Base-by-base conservation (phyloP, 2,797 vertebrate species). In the Dermochelys coriacea region DNA sequence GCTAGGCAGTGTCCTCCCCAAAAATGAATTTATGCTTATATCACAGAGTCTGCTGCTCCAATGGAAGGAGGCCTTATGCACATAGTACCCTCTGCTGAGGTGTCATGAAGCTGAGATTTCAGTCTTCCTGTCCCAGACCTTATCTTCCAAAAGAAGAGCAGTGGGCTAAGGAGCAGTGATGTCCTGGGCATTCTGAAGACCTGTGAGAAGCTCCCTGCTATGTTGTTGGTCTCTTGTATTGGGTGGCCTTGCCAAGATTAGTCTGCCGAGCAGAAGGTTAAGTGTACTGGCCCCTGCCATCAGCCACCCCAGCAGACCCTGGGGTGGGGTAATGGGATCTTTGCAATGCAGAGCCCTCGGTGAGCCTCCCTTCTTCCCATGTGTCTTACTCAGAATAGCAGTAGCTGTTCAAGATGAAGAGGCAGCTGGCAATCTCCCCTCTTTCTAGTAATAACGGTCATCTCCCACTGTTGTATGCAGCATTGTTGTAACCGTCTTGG, bases 341-440 rank as follows among this genome's bases (percentile, higher is more conserved):
- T 59, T 59, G 57, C 29, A 59, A 41, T 0, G 0, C 45, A 47
- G 55, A 27, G 91, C 31, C 14, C 86, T 77, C 52, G 50, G 19
- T 31, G 84, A 77, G 82, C 45, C 61, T 71, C 6, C 3, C 16
- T 84, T 91, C 9, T 41, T 74, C 29, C 59, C 1, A 0, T 68
- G 79, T 18, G 1, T 85, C 29, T 18, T 64, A 31, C 3, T 16
- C 18, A 27, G 74, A 47, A 81, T 29, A 92, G 7, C 29, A 82
- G 84, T 45, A 16, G 2, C 59, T 82, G 45, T 87, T 83, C 15
- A 54, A 47, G 50, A 79, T 88, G 87, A 50, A 29, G 77, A 68
- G 90, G 61, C 75, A 78, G 77, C 84, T 49, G 7, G 82, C 89
- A 57, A 34, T 25, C 37, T 49, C 87, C 68, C 87, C 79, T 95